phyloP scores from a whole-genome alignment of 2,113 vertebrate species.

The Anolis carolinensis region DNA sequence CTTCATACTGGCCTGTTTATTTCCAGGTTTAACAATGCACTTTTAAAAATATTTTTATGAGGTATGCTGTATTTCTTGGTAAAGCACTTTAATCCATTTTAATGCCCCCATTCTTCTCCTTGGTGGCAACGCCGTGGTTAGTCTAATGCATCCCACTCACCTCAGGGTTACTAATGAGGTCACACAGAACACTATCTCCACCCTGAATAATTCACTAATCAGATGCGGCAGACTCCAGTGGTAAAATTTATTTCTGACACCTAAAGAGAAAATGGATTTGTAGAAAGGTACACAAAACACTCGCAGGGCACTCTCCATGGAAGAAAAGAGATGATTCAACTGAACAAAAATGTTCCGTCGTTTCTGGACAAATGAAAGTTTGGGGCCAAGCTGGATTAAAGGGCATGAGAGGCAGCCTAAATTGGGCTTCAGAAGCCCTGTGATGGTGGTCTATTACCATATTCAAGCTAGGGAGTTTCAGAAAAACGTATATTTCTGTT shows the following conservation, averaged over 20 bases:
- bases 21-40: constrained; percentile 68
- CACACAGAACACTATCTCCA: constrained; percentile 78
- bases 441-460: too few species aligned
- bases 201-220: constrained; percentile 89
- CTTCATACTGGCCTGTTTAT: constrained; percentile 51
- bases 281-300: constrained; percentile 40
- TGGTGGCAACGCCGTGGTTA: constrained; percentile 80
- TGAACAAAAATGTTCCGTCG: constrained; percentile 34
- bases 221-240: constrained; percentile 84
- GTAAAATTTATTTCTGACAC: constrained; percentile 88
- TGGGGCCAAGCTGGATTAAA: background rate
- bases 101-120: constrained; percentile 79
- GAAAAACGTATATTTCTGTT: too few species aligned
- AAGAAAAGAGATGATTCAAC: constrained; percentile 55
- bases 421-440: background rate
- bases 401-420: background rate
- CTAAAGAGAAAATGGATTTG: constrained; percentile 79
- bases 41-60: constrained; percentile 60
- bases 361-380: constrained; percentile 34
- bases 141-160: constrained; percentile 85
- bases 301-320: accelerated
- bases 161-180: constrained; percentile 89
- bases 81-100: constrained; percentile 87
- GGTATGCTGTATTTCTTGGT: constrained; percentile 80
- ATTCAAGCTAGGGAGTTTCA: too few species aligned